Evolutionary conservation across 2,888 invertebrate genomes (phyloP).

Genomic region (Siphlonurus alternatus): DNA sequence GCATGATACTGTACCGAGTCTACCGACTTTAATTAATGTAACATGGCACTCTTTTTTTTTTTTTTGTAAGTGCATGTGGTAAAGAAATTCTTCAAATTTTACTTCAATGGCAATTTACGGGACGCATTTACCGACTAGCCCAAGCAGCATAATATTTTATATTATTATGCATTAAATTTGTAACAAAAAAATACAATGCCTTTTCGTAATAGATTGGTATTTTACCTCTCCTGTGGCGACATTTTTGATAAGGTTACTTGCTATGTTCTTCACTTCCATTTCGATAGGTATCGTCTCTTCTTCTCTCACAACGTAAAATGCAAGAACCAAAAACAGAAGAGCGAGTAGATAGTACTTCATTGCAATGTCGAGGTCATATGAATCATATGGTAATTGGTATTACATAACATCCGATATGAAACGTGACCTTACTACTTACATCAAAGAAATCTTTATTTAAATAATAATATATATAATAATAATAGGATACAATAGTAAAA

Average conservation of each 20-base stretch:
- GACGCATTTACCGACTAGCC: constrained; percentile 17
- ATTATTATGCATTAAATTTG: not conserved
- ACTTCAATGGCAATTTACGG: not conserved
- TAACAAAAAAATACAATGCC: not conserved
- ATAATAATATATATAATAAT: no score
- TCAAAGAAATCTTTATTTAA: no score
- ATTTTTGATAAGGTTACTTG: constrained; percentile 23
- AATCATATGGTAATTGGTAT: no score
- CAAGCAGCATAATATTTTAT: constrained; percentile 22
- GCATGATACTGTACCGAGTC: no score
- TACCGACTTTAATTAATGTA: no score
- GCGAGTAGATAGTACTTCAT: not conserved
- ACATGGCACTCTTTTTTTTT: no score
- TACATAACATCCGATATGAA: no score
- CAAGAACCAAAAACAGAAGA: not conserved
- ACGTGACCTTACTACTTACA: no score
- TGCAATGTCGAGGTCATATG: no score
- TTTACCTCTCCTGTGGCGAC: constrained; percentile 22
- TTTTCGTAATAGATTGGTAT: not conserved
- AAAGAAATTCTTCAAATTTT: no score
- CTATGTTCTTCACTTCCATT: constrained; percentile 18
- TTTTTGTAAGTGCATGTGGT: no score
- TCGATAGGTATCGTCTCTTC: not conserved
- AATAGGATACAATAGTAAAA: no score
- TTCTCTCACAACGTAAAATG: not conserved